Percentiles rank a stretch among this genome's conserved stretches.
Conservation (phyloP, 2,888 invertebrate genomes). For the Eristalis intricaria region DNA sequence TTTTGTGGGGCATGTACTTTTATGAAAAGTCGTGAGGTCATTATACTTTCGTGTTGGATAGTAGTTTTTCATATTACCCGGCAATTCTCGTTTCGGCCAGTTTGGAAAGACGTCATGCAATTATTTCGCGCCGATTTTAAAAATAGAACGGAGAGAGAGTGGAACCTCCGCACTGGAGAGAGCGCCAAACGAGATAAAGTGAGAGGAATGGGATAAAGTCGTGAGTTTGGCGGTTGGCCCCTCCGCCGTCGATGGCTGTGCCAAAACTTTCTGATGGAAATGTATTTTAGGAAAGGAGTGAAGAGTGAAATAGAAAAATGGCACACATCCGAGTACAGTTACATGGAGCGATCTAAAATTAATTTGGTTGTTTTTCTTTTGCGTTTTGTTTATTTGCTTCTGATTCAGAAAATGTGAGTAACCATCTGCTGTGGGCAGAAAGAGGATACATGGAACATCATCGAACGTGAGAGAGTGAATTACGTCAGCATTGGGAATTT, state of each 20-base stretch:
- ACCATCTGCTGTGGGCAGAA: slow-evolving; percentile 24
- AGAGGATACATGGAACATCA: background rate
- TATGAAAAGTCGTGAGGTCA: slow-evolving; percentile 54
- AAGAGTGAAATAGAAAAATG: slow-evolving; percentile 8
- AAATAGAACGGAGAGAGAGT: slow-evolving; percentile 11
- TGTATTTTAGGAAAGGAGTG: slow-evolving; percentile 44
- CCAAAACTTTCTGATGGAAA: slow-evolving; percentile 24
- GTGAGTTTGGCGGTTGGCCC: slow-evolving; percentile 7
- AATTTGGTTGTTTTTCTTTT: slow-evolving; percentile 14
- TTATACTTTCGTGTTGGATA: slow-evolving; percentile 46
- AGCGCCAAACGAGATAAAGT: slow-evolving; percentile 15
- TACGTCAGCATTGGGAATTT: background rate
- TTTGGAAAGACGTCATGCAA: slow-evolving; percentile 34
- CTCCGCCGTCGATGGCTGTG: background rate
- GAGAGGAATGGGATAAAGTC: slow-evolving; percentile 27
- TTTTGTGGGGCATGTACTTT: background rate
- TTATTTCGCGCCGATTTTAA: slow-evolving; percentile 28
- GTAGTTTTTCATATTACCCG: slow-evolving; percentile 44
- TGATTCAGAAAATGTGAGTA: slow-evolving; percentile 14
- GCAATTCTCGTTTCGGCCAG: background rate
- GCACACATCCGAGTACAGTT: slow-evolving; percentile 32
- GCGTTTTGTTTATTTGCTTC: background rate
- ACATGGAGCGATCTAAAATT: slow-evolving; percentile 29
- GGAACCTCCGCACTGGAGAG: background rate
- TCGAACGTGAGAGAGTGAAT: background rate